Evolutionary conservation across 1,140 invertebrate species (phyloP), one percentile per base, ranked within the genome.

Genomic region (Diuraphis noxia): DNA sequence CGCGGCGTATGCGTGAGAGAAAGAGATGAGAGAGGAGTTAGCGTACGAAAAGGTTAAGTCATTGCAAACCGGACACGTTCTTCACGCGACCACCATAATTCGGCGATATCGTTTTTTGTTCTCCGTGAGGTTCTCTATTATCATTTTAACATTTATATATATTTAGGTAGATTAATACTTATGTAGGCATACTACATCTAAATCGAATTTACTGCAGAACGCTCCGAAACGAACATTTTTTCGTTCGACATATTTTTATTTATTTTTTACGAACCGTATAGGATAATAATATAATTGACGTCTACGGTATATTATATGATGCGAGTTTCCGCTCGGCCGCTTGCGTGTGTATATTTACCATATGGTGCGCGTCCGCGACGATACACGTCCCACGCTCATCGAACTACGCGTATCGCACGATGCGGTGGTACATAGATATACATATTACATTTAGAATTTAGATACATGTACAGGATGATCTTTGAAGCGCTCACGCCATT

Each of bases 371-470:
- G 49, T 88, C 46, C n/a, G n/a, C 30, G 30, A 72, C n/a, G 86
- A 63, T 88, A 17, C 49, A 85, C 84, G 30, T 88, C 86, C 86
- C 86, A 88, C 86, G 86, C 86, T 88, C 52, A 17, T 88, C 86
- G 86, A 63, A 88, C 49, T 6, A 46, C 86, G 36, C 7, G 86
- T 23, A 43, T 17, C 23, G 86, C 5, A 6, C 25, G 49, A 10
- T 40, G 30, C n/a, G 19, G 40, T 41, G 81, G 79, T 81, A 10
- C 25, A 56, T 5, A n/a, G n/a, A 25, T 77, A 38, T 10, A n/a
- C 19, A 77, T 19, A 81, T 25, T 38, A 2, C 9, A 25, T 30
- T n/a, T n/a, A n/a, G n/a, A n/a, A 36, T 49, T 52, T 52, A n/a
- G n/a, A n/a, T 49, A 49, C 21, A 63, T n/a, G 56, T n/a, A 72